Base-by-base conservation (phyloP, 1,140 invertebrate species). In the Hyles vespertilio region DNA sequence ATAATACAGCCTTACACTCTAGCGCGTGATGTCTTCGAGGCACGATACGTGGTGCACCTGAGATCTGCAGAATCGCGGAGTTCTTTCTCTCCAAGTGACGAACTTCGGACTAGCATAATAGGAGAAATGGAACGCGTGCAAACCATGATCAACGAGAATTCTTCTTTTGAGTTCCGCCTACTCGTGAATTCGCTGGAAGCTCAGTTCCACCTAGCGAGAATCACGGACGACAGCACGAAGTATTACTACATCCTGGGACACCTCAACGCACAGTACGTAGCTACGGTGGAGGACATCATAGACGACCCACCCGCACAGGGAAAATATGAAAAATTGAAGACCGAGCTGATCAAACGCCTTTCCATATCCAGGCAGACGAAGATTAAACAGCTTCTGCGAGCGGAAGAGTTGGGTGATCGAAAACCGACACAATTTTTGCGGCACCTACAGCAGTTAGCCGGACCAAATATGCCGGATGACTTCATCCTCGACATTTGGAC, bases 121-220 rank as follows among this genome's bases (percentile, higher is more conserved):
- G n/a, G n/a, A n/a, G n/a, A n/a, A n/a, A n/a, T n/a, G n/a, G n/a
- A n/a, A n/a, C n/a, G n/a, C n/a, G n/a, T n/a, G n/a, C n/a, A n/a
- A n/a, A n/a, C n/a, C n/a, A n/a, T n/a, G n/a, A n/a, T n/a, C n/a
- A n/a, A n/a, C n/a, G n/a, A n/a, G n/a, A n/a, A n/a, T n/a, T n/a
- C n/a, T n/a, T n/a, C n/a, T n/a, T n/a, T n/a, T n/a, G n/a, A n/a
- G n/a, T n/a, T n/a, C n/a, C n/a, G n/a, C n/a, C n/a, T n/a, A n/a
- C n/a, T n/a, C n/a, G n/a, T n/a, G n/a, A n/a, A n/a, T 56, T 56
- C 44, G 53, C 44, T 5, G 5, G 53, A 47, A 32, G 45, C 40
- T 12, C 53, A 56, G 33, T 56, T 56, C 34, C 32, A 32, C 3
- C 32, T 56, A 8, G 44, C 53, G 12, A 36, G 32, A 3, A 56